phyloP scores from a whole-genome alignment of 2,888 invertebrate species.

The Gasteruption jaculator region DNA sequence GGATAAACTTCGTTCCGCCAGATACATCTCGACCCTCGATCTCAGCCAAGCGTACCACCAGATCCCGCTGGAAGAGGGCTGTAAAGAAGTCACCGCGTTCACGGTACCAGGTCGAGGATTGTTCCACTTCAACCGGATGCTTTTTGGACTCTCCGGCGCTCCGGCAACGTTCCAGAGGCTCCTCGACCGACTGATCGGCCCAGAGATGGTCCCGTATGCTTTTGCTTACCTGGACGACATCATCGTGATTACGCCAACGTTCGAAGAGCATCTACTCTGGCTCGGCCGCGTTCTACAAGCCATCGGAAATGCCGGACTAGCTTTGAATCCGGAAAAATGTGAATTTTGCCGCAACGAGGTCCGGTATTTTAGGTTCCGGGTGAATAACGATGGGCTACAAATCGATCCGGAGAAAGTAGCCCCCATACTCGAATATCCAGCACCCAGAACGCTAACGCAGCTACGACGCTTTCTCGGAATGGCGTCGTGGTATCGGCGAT shows the following conservation, averaged over 20 bases:
- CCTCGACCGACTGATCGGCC: too few relatives aligned
- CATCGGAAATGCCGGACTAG: conserved; percentile 8
- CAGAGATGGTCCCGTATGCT: conserved; percentile 15
- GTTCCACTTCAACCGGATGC: conserved; percentile 17
- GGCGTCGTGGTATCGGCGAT: conserved; percentile 31
- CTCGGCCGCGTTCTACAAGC: conserved; percentile 7
- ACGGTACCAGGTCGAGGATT: too few relatives aligned
- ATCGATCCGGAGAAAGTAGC: conserved; percentile 12
- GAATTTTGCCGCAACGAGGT: conserved; percentile 14
- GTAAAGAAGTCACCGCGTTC: too few relatives aligned
- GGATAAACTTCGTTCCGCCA: too few relatives aligned
- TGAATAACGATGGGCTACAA: conserved; percentile 7
- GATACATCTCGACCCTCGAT: too few relatives aligned
- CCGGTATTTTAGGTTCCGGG: conserved; percentile 12
- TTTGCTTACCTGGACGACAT: conserved; percentile 8
- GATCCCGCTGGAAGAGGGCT: too few relatives aligned
- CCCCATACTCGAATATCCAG: too few relatives aligned
- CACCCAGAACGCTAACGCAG: too few relatives aligned
- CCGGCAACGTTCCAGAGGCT: conserved; percentile 16
- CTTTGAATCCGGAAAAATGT: too few relatives aligned
- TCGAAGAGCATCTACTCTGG: conserved; percentile 12
- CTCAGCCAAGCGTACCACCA: too few relatives aligned
- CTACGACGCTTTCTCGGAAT: conserved; percentile 29
- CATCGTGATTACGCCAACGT: conserved; percentile 15
- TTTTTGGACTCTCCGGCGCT: conserved; percentile 13